Conservation (phyloP, 2,888 invertebrate species). For the Hoplodrina blanda region DNA sequence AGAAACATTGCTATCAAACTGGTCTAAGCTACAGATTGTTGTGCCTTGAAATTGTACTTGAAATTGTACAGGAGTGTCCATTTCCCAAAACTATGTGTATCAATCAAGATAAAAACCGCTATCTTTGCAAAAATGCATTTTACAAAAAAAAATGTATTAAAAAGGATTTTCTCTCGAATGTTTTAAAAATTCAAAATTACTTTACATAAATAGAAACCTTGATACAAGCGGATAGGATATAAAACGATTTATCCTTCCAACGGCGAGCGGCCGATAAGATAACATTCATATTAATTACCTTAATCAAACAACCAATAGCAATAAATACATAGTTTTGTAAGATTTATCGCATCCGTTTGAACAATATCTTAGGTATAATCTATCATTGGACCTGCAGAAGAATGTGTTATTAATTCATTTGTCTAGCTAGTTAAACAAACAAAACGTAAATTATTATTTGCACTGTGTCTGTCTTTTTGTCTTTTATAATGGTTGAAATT, state of each 20-base stretch:
- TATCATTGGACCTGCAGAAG: constrained; percentile 37
- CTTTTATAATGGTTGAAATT: too few relatives aligned
- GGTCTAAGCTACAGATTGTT: not conserved
- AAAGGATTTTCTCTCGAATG: not conserved
- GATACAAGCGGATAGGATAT: constrained; percentile 38
- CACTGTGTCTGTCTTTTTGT: not conserved
- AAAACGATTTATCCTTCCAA: constrained; percentile 53
- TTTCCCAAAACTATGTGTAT: constrained; percentile 32
- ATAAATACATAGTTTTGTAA: constrained; percentile 51
- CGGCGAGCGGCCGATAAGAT: constrained; percentile 54
- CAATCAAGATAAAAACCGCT: constrained; percentile 22
- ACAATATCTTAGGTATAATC: constrained; percentile 47
- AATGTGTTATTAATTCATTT: constrained; percentile 39
- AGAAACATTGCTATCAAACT: constrained; percentile 19
- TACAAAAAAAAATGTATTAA: not conserved
- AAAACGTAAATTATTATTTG: constrained; percentile 9
- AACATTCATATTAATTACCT: constrained; percentile 59
- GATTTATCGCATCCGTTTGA: constrained; percentile 58
- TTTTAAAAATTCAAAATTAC: not conserved
- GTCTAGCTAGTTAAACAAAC: constrained; percentile 13
- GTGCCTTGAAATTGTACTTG: constrained; percentile 14
- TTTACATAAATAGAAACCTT: constrained; percentile 25
- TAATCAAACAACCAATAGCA: constrained; percentile 57
- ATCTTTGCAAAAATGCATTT: not conserved
- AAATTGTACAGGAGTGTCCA: constrained; percentile 1